Evolutionary conservation across 2,888 invertebrate genomes (phyloP), one percentile per base, ranked within the genome.

Genomic region (Pristionchus maxplancki): DNA sequence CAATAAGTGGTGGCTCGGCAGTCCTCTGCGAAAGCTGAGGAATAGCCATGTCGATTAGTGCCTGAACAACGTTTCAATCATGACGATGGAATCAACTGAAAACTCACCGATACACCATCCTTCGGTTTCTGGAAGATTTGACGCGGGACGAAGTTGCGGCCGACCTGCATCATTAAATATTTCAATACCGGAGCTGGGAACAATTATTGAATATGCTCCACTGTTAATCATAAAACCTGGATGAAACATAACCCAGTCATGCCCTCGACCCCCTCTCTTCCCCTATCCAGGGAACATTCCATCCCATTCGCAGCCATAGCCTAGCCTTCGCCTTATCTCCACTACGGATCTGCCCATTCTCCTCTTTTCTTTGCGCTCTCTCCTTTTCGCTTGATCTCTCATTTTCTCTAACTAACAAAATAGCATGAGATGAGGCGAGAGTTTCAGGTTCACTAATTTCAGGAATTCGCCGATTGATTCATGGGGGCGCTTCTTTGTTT

Each of bases 21-120:
- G 71, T 37, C 34, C 37, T 71, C 71, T 28, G 64, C 4, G 71
- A 37, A 5, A 44, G 24, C 20, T 44, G 44, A 11, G 78, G 78
- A 34, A 78, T 78, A n/a, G 78, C 78, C 78, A 78, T 78, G 37
- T 78, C 78, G 78, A 78, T 78, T 40, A 78, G 40, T 11, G 78
- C 78, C 78, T 78, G 78, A 48, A 17, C 20, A 6, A 20, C 0
- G 53, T 2, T 2, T 20, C 6, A 53, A 53, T 44, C 11, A 44
- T 44, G 44, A 44, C 44, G 11, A 44, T 44, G 44, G 11, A 9
- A 9, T 44, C 44, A 58, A n/a, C 8, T 20, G 20, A 9, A 9
- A 6, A 3, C 78, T 48, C 78, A 78, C 78, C 78, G 40, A 40
- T 11, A 78, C 44, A 1, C 78, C 78, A 48, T 40, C 44, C 44